Evolutionary conservation across 1,140 invertebrate species (phyloP).

Genomic region (Asbolus verrucosus): DNA sequence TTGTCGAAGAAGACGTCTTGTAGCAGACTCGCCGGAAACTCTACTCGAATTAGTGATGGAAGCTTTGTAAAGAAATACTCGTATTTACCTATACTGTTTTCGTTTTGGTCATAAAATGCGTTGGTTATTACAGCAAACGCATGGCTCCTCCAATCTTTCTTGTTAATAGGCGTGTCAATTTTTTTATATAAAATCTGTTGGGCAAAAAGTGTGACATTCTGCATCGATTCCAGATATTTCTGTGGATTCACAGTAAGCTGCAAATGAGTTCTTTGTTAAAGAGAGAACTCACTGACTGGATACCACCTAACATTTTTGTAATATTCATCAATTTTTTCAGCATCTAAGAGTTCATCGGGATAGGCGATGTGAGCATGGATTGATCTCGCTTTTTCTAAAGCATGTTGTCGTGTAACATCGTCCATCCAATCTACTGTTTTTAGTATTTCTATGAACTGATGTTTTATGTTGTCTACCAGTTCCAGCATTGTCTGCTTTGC

Average conservation of each 20-base stretch:
- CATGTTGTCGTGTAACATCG: slow-evolving; percentile 65
- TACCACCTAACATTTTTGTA: slow-evolving; percentile 32
- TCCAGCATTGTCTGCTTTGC: slow-evolving; percentile 67
- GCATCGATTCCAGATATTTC: slow-evolving; percentile 74
- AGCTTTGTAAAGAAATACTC: slow-evolving; percentile 7
- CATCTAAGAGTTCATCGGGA: slow-evolving; percentile 67
- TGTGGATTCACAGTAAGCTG: slow-evolving; percentile 75
- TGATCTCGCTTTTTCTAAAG: slow-evolving; percentile 62
- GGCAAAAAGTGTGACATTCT: slow-evolving; percentile 65
- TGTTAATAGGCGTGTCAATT: too few species aligned
- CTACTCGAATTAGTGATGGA: too few species aligned
- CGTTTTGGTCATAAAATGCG: slow-evolving; percentile 86
- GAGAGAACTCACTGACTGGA: neutral
- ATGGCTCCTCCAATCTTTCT: slow-evolving; percentile 85
- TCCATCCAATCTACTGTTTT: slow-evolving; percentile 72
- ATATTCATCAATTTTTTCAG: slow-evolving; percentile 62
- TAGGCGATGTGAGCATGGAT: slow-evolving; percentile 66
- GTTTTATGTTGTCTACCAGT: slow-evolving; percentile 71
- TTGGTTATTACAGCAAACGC: slow-evolving; percentile 84
- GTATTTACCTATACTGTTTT: slow-evolving; percentile 80
- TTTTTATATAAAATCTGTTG: slow-evolving; percentile 9
- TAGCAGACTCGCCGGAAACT: slow-evolving; percentile 91
- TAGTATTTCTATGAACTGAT: slow-evolving; percentile 65
- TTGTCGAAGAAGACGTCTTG: slow-evolving; percentile 89
- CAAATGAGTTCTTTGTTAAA: too few species aligned